A percentile compares a stretch with the other conserved stretches of the same genome.
Conservation (phyloP, 2,113 vertebrate species). For the Gopherus flavomarginatus region DNA sequence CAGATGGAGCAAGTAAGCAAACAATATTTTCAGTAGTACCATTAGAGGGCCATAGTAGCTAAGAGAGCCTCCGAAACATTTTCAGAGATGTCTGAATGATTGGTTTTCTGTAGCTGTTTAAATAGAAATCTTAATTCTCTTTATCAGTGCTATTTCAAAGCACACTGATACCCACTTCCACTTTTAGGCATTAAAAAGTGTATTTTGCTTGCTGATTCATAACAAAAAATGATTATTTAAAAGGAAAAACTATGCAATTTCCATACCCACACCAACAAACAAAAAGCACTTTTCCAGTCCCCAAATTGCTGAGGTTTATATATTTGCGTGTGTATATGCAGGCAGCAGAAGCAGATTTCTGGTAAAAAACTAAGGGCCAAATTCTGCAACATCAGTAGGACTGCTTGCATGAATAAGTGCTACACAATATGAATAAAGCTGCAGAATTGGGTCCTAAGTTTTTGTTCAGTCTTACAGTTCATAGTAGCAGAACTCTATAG, state of each 20-base stretch:
- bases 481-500: not conserved
- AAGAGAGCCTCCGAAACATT: not conserved
- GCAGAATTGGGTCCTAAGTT: not conserved
- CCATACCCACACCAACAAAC: not conserved
- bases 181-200: not conserved
- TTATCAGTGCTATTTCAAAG: conserved; percentile 6
- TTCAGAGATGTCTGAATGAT: not conserved
- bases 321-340: not conserved
- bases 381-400: not conserved
- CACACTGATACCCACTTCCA: not conserved
- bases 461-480: not conserved
- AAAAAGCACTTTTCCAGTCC: not conserved
- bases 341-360: not conserved
- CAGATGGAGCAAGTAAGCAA: not conserved
- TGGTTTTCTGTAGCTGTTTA: not conserved
- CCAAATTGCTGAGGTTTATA: not conserved
- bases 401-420: not conserved
- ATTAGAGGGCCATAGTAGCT: not conserved
- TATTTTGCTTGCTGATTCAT: not conserved
- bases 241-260: rapidly evolving
- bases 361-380: not conserved
- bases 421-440: rapidly evolving
- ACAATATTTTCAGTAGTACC: not conserved
- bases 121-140: not conserved
- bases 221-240: not conserved